A percentile compares a stretch with the other conserved stretches of the same genome.
phyloP scores from a whole-genome alignment of 2,113 vertebrate genomes.

The Heptranchias perlo region DNA sequence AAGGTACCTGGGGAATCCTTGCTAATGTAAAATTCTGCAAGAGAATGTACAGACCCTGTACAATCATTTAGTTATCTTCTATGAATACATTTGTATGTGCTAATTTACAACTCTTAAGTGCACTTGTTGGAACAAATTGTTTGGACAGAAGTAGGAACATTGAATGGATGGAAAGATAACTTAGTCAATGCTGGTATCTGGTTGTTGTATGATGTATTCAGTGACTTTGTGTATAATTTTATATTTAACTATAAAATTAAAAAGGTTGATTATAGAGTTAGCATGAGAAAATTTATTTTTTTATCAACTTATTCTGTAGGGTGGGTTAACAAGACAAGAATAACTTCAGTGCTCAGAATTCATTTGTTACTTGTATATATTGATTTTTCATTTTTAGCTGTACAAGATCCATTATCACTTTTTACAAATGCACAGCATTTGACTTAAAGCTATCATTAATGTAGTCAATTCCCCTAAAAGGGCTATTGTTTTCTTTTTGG shows the following conservation, averaged over 20 bases:
- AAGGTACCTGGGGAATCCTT: too few species aligned
- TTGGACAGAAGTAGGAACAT: neutral
- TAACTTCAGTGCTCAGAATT: neutral
- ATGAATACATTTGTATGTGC: neutral
- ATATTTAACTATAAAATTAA: conserved; percentile 2
- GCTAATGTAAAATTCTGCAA: too few species aligned
- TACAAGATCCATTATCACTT: neutral
- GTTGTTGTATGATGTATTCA: neutral
- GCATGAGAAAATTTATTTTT: neutral
- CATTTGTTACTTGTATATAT: neutral
- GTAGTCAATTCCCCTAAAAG: neutral
- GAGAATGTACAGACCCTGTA: neutral
- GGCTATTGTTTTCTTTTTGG: neutral
- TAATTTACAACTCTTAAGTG: neutral
- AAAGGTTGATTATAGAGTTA: neutral
- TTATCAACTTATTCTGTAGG: neutral
- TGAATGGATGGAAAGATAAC: neutral
- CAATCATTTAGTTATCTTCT: neutral
- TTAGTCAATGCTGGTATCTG: neutral
- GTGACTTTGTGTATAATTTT: neutral
- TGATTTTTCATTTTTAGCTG: conserved; percentile 19
- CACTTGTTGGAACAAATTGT: neutral
- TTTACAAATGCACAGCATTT: conserved; percentile 13
- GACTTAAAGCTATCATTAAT: neutral
- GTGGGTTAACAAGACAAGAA: neutral